phyloP scores from a whole-genome alignment of 2,888 invertebrate species.

The Zygogramma bicolorata region DNA sequence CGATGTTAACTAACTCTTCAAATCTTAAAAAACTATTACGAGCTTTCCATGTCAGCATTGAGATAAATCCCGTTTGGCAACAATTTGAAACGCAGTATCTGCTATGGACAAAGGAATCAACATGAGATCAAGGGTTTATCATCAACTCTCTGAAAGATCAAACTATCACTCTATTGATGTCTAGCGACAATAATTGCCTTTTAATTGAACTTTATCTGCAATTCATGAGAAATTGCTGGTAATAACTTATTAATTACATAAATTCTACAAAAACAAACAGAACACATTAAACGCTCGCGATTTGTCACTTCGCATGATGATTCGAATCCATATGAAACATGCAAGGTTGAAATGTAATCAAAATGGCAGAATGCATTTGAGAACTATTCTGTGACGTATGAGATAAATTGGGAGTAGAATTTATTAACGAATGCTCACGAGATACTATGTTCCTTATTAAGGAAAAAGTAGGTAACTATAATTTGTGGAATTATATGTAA shows the following conservation, averaged over 20 bases:
- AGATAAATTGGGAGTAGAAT: too few relatives aligned
- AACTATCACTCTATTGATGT: conserved; percentile 40
- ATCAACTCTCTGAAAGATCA: conserved; percentile 24
- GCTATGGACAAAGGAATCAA: conserved; percentile 30
- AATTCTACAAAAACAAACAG: conserved; percentile 28
- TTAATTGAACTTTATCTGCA: conserved; percentile 45
- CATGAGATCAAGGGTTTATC: conserved; percentile 40
- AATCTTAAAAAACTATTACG: too few relatives aligned
- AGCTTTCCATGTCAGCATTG: too few relatives aligned
- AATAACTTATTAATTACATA: conserved; percentile 23
- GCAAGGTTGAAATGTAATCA: background rate
- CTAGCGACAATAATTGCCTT: conserved; percentile 43
- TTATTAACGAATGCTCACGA: too few relatives aligned
- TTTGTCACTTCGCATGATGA: conserved; percentile 2
- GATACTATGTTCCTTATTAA: too few relatives aligned
- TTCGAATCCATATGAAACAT: background rate
- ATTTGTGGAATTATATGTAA: too few relatives aligned
- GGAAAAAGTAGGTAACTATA: too few relatives aligned
- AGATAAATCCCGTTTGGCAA: background rate
- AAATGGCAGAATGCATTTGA: too few relatives aligned
- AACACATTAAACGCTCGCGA: background rate
- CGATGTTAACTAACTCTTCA: too few relatives aligned
- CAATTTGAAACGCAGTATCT: conserved; percentile 32
- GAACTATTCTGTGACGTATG: too few relatives aligned
- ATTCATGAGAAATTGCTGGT: conserved; percentile 17